Evolutionary conservation across 2,888 invertebrate species (phyloP).

Genomic region (Fragum whitleyi): DNA sequence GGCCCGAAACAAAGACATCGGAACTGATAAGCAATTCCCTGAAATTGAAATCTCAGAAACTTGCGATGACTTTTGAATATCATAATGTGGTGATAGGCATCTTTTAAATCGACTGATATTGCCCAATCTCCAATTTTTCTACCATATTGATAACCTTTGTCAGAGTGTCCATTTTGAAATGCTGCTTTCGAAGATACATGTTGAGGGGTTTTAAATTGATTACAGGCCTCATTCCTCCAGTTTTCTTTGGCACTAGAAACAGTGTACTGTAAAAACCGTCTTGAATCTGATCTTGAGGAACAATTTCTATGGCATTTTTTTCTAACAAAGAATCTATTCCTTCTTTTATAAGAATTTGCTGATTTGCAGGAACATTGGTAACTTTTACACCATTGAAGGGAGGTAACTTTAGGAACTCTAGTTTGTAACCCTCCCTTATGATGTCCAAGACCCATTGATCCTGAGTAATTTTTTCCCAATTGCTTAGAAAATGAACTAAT

Average conservation of each 20-base stretch:
- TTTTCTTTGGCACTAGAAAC: constrained; percentile 50
- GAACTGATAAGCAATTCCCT: constrained; percentile 41
- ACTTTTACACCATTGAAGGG: constrained; percentile 26
- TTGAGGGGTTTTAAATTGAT: constrained; percentile 59
- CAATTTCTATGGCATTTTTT: constrained; percentile 48
- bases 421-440: constrained; percentile 31
- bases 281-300: neutral
- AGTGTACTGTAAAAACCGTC: constrained; percentile 54
- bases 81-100: constrained; percentile 53
- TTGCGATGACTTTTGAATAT: constrained; percentile 40
- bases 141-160: constrained; percentile 52
- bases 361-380: constrained; percentile 21
- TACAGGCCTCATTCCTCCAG: constrained; percentile 41
- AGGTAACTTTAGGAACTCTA: constrained; percentile 31
- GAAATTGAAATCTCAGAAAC: constrained; percentile 46
- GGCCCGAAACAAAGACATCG: constrained; percentile 52
- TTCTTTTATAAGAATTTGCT: constrained; percentile 25
- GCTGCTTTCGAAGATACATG: constrained; percentile 54
- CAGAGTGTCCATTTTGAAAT: constrained; percentile 61
- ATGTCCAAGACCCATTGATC: constrained; percentile 26
- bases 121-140: constrained; percentile 50
- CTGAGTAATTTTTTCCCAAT: constrained; percentile 20
- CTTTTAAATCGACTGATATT: constrained; percentile 47
- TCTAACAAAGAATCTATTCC: constrained; percentile 27
- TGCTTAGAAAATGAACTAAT: constrained; percentile 21